These are phyloP conservation scores for Notospermus geniculatus DNA, from an alignment of 1,140 invertebrate genomes.

Conservation along the genomic window DNA sequence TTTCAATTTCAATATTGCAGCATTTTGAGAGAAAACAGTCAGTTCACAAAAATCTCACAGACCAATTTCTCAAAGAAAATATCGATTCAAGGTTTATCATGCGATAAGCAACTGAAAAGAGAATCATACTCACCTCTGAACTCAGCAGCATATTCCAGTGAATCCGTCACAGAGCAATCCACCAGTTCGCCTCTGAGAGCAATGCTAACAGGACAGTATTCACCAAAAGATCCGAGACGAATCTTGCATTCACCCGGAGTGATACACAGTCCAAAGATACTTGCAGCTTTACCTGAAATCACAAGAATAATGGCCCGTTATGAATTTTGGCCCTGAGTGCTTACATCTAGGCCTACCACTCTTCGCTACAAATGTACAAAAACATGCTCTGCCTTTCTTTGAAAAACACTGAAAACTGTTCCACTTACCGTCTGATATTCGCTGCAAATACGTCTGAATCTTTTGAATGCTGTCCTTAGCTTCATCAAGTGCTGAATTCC, in stretches of 20 bases:
- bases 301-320: too few relatives aligned
- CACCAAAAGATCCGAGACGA: conserved; percentile 50
- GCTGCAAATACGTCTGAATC: conserved; percentile 52
- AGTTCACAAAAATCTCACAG: too few relatives aligned
- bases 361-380: too few relatives aligned
- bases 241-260: conserved; percentile 51
- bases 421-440: conserved; percentile 41
- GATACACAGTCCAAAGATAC: conserved; percentile 52
- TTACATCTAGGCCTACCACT: too few relatives aligned
- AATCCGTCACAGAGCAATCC: conserved; percentile 44
- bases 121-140: conserved; percentile 53
- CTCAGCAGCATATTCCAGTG: conserved; percentile 52
- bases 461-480: conserved; percentile 37
- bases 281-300: conserved; percentile 47
- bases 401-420: neutral
- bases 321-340: too few relatives aligned
- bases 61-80: too few relatives aligned
- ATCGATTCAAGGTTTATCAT: too few relatives aligned
- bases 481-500: conserved; percentile 40
- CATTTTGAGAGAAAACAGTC: too few relatives aligned
- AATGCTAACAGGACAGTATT: conserved; percentile 57
- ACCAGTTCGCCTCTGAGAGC: conserved; percentile 48
- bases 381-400: neutral
- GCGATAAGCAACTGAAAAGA: too few relatives aligned
- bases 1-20: too few relatives aligned